Conservation (phyloP, 2,888 invertebrate species). For the Eupithecia subfuscata region DNA sequence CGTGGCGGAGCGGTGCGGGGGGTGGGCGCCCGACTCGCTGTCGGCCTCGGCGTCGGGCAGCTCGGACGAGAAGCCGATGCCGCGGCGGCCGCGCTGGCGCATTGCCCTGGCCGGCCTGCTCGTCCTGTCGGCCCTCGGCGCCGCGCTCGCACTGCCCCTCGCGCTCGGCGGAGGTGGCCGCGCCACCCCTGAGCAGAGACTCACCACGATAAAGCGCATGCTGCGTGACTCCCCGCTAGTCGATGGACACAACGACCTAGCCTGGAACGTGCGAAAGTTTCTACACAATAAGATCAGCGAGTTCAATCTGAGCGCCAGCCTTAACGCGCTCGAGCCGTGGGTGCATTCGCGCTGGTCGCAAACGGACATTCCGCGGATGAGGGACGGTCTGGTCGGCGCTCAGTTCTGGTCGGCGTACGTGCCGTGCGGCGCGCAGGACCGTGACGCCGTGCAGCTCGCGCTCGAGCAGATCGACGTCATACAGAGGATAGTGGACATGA, state of each 20-base stretch:
- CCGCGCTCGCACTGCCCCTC: constrained; percentile 85
- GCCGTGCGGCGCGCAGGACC: constrained; percentile 92
- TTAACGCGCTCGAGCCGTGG: constrained; percentile 91
- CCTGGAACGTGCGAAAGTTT: constrained; percentile 95
- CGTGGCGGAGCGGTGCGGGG: constrained; percentile 81
- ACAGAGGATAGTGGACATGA: constrained; percentile 87
- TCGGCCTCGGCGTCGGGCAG: constrained; percentile 80
- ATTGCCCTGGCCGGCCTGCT: constrained; percentile 85
- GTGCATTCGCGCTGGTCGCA: constrained; percentile 95
- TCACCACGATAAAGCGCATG: constrained; percentile 86
- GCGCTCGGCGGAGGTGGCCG: constrained; percentile 78
- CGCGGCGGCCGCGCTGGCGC: constrained; percentile 82
- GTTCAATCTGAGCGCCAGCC: constrained; percentile 86
- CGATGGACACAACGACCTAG: constrained; percentile 94
- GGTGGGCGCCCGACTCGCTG: constrained; percentile 79
- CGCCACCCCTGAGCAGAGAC: constrained; percentile 85
- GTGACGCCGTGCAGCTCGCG: constrained; percentile 93
- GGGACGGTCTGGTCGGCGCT: constrained; percentile 93
- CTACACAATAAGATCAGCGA: constrained; percentile 91
- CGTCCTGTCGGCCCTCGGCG: constrained; percentile 83
- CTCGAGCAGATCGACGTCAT: constrained; percentile 95
- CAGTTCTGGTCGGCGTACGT: constrained; percentile 97
- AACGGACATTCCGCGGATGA: constrained; percentile 94
- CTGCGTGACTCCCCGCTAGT: constrained; percentile 88
- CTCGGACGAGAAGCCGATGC: constrained; percentile 79